phyloP scores from a whole-genome alignment of 2,888 invertebrate species.

The Drosophila cracens region DNA sequence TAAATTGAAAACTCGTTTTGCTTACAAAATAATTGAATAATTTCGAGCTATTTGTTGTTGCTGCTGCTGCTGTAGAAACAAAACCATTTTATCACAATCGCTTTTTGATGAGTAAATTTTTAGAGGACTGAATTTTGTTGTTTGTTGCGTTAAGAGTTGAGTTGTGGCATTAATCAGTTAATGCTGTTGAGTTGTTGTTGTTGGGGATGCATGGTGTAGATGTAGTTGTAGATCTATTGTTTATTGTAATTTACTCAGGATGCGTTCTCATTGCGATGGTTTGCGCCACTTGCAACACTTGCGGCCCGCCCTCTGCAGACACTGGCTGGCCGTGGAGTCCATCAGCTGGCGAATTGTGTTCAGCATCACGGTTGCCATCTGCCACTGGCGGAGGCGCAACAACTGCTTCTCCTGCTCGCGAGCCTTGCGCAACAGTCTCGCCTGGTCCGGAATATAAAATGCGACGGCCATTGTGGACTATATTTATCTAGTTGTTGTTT shows the following conservation, averaged over 20 bases:
- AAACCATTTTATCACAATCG: constrained; percentile 83
- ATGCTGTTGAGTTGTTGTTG: background rate
- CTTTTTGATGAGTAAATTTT: constrained; percentile 82
- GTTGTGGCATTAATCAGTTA: constrained; percentile 12
- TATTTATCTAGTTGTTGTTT: constrained; percentile 12
- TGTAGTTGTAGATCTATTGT: constrained; percentile 23
- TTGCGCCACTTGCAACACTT: constrained; percentile 72
- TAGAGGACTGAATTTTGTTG: constrained; percentile 29
- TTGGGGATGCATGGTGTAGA: constrained; percentile 19
- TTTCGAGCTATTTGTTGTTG: constrained; percentile 34
- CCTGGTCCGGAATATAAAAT: constrained; percentile 83
- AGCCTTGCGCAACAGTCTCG: constrained; percentile 78
- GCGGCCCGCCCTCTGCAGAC: constrained; percentile 56
- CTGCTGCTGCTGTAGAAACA: constrained; percentile 65
- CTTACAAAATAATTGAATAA: constrained; percentile 27
- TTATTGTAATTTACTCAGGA: constrained; percentile 44
- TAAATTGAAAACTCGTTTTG: constrained; percentile 51
- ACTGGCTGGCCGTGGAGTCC: constrained; percentile 51
- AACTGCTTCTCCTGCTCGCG: constrained; percentile 80
- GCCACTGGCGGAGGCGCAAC: constrained; percentile 76
- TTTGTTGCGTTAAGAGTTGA: constrained; percentile 4
- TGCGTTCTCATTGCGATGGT: constrained; percentile 67
- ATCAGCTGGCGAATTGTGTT: constrained; percentile 73
- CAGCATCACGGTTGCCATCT: constrained; percentile 75
- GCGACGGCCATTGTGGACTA: constrained; percentile 80